Conservation (phyloP, 2,888 invertebrate genomes). For the Alloscopus bannaensis region DNA sequence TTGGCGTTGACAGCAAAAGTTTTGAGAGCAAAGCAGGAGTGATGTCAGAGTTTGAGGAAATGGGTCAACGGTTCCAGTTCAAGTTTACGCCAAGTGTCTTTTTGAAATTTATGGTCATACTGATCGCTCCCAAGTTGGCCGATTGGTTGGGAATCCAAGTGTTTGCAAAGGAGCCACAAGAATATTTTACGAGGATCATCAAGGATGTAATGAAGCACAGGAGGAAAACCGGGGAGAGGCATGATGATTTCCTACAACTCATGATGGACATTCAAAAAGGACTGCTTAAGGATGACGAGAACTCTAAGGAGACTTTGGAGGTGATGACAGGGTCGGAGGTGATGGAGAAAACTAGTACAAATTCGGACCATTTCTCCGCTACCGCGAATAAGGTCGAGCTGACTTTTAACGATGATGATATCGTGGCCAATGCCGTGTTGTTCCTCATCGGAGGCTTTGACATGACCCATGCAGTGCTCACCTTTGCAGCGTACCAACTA, state of each 20-base stretch:
- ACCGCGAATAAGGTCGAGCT: background rate
- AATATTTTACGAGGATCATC: conserved; percentile 78
- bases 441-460: conserved; percentile 82
- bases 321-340: conserved; percentile 37
- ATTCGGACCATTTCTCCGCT: background rate
- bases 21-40: conserved; percentile 74
- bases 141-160: conserved; percentile 74
- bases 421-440: conserved; percentile 79
- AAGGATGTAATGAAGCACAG: conserved; percentile 77
- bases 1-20: conserved; percentile 80
- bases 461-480: conserved; percentile 80
- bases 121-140: conserved; percentile 75
- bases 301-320: conserved; percentile 24
- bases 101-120: conserved; percentile 74
- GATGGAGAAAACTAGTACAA: too few species aligned
- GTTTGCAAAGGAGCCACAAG: conserved; percentile 74
- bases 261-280: conserved; percentile 78
- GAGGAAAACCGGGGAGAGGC: conserved; percentile 76
- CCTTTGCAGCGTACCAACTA: conserved; percentile 79
- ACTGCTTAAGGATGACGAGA: conserved; percentile 67
- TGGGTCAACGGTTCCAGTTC: conserved; percentile 75
- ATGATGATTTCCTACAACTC: conserved; percentile 80
- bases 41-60: conserved; percentile 77
- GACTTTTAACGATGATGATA: conserved; percentile 76
- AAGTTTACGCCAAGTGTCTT: conserved; percentile 73